phyloP scores from a whole-genome alignment of 2,797 vertebrate genomes.

The Simalia tracyae region DNA sequence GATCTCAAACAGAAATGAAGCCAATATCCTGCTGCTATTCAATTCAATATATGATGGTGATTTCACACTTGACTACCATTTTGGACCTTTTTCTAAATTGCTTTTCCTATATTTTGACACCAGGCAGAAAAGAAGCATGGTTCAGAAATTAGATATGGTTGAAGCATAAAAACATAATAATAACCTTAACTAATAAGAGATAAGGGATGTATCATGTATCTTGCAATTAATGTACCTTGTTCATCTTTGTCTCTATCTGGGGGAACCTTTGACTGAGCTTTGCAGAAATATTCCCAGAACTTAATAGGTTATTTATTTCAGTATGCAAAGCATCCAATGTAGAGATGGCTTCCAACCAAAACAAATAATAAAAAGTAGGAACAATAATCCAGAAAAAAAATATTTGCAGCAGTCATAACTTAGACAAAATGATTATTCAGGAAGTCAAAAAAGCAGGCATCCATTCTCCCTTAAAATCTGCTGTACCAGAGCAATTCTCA shows the following conservation, averaged over 20 bases:
- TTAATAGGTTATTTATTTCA: neutral
- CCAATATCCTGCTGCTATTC: conserved; percentile 48
- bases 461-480: neutral
- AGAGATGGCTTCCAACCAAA: neutral
- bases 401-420: neutral
- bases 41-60: conserved; percentile 58
- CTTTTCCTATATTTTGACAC: conserved; percentile 45
- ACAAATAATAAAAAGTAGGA: neutral
- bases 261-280: neutral
- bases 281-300: neutral
- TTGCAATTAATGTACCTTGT: neutral
- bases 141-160: conserved; percentile 18
- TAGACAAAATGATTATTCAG: neutral
- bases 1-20: conserved; percentile 45
- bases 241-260: neutral
- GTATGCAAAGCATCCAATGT: neutral
- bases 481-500: neutral
- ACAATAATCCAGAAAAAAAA: neutral
- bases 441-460: neutral
- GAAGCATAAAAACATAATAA: conserved; percentile 31
- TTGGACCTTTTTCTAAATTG: conserved; percentile 60
- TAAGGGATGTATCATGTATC: neutral
- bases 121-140: conserved; percentile 38
- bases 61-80: conserved; percentile 65
- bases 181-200: conserved; percentile 1